Evolutionary conservation across 2,888 invertebrate genomes (phyloP).

Genomic region (Geophilus truncorum): DNA sequence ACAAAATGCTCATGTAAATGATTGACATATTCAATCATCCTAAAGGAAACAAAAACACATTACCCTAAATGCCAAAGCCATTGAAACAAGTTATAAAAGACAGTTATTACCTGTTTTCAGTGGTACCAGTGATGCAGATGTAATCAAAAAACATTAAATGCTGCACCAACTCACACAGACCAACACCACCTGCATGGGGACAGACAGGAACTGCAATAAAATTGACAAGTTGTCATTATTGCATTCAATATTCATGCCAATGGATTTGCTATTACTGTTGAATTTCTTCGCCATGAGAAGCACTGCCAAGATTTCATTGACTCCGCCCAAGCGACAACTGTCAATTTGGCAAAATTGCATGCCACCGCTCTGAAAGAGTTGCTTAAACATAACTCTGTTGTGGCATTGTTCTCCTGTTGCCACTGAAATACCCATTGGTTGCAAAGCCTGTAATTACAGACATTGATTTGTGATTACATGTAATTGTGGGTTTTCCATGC

Average conservation of each 20-base stretch:
- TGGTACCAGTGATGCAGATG: constrained; percentile 64
- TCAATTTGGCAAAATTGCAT: constrained; percentile 87
- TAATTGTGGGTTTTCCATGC: too few species aligned
- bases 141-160: constrained; percentile 87
- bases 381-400: constrained; percentile 88
- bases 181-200: constrained; percentile 92
- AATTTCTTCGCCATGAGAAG: constrained; percentile 84
- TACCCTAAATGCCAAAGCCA: too few species aligned
- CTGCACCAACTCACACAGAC: constrained; percentile 88
- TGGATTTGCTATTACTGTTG: background rate
- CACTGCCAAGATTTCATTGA: constrained; percentile 80
- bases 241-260: too few species aligned
- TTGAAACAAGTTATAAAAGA: too few species aligned
- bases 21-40: constrained; percentile 76
- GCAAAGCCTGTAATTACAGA: constrained; percentile 49
- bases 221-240: too few species aligned
- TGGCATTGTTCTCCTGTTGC: constrained; percentile 91
- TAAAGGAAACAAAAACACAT: background rate
- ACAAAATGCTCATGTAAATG: constrained; percentile 86
- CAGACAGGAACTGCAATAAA: constrained; percentile 84
- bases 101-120: constrained; percentile 59
- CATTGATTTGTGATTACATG: too few species aligned
- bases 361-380: constrained; percentile 72
- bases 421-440: constrained; percentile 72
- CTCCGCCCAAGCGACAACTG: constrained; percentile 77